Evolutionary conservation across 2,888 invertebrate genomes (phyloP).

Genomic region (Eurois occulta): DNA sequence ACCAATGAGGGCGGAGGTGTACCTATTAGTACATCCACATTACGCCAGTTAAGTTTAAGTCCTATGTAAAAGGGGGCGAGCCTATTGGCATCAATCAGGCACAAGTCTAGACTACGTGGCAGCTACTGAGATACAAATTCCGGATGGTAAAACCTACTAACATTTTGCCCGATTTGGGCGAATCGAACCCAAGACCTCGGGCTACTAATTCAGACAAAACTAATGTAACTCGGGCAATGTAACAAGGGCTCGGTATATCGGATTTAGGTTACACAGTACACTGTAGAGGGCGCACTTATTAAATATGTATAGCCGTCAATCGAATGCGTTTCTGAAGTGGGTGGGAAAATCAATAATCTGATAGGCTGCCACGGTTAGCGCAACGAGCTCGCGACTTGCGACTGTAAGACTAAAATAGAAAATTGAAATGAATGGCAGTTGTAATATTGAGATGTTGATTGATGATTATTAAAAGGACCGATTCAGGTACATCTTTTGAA

Average conservation of each 20-base stretch:
- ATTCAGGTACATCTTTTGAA: background rate
- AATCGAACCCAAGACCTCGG: background rate
- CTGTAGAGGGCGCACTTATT: background rate
- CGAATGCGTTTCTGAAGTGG: slow-evolving; percentile 2
- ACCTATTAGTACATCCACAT: background rate
- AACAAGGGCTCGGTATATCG: background rate
- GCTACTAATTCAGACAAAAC: background rate
- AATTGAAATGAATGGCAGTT: background rate
- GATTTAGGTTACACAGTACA: background rate
- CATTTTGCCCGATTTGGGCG: no score
- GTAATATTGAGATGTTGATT: background rate
- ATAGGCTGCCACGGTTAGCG: background rate
- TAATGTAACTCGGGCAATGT: no score
- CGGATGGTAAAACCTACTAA: background rate
- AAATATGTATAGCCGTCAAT: background rate
- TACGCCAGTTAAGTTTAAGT: background rate
- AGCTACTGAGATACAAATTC: background rate
- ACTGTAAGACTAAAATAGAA: background rate
- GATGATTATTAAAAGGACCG: background rate
- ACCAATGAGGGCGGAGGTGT: background rate
- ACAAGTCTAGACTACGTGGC: background rate
- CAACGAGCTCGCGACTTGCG: slow-evolving; percentile 6
- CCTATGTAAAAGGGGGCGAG: background rate
- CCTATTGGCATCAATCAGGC: background rate
- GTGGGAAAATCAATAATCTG: slow-evolving; percentile 2